Conservation (phyloP, 2,888 invertebrate genomes). For the Acrobasis repandana region DNA sequence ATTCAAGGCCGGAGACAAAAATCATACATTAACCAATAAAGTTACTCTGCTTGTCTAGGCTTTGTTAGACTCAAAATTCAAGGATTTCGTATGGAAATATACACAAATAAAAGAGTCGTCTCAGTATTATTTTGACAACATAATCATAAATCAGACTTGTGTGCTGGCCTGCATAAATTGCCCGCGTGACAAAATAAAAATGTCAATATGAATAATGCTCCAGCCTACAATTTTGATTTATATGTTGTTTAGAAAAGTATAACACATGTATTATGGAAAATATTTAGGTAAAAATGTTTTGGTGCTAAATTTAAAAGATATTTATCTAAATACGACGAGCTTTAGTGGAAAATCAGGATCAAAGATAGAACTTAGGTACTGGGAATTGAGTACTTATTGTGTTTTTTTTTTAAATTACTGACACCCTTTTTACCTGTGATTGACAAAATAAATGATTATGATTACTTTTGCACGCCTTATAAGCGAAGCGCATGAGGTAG, state of each 20-base stretch:
- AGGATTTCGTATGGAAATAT: conserved; percentile 1
- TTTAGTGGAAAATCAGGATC: no score
- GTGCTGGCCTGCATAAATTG: conserved; percentile 1
- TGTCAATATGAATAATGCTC: conserved; percentile 12
- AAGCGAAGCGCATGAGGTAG: no score
- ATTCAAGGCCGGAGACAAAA: neutral
- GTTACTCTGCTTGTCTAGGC: neutral
- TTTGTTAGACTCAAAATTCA: neutral
- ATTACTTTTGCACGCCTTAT: no score
- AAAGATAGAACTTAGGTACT: no score
- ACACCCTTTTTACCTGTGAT: no score
- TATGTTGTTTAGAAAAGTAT: conserved; percentile 1
- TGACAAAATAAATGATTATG: no score
- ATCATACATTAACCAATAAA: neutral
- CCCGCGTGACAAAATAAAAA: conserved; percentile 16
- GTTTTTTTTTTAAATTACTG: no score
- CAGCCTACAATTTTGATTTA: conserved; percentile 2
- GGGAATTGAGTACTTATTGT: no score
- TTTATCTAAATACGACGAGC: no score
- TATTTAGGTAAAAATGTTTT: neutral
- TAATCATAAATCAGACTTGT: conserved; percentile 7
- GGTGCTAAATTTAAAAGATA: no score
- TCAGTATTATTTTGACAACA: conserved; percentile 1
- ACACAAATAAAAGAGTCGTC: neutral
- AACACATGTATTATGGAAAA: neutral